A percentile compares a stretch with the other conserved stretches of the same genome.
Conservation (phyloP, 2,113 vertebrate genomes). For the Tychaedon coryphoeus region DNA sequence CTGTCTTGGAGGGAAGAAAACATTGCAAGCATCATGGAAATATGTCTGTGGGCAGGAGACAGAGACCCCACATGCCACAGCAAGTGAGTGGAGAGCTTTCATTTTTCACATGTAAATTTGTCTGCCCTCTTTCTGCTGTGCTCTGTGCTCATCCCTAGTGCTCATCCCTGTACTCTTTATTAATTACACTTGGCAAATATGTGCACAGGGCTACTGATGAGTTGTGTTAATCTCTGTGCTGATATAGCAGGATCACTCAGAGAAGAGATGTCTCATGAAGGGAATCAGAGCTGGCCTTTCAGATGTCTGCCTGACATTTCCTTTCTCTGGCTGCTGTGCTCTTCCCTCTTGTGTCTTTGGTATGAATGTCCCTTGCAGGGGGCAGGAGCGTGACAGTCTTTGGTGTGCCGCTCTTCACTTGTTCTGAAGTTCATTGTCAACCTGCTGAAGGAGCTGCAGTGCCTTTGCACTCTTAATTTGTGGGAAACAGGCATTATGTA, state of each 20-base stretch:
- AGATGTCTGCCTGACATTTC: neutral
- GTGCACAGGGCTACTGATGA: conserved; percentile 1
- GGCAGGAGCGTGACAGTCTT: conserved; percentile 41
- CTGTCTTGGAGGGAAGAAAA: neutral
- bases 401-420: conserved; percentile 2
- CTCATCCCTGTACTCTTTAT: neutral
- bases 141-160: neutral
- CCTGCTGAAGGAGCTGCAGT: neutral
- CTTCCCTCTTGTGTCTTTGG: neutral
- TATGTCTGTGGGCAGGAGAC: neutral
- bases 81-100: neutral
- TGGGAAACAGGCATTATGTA: neutral
- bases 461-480: neutral
- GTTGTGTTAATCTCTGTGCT: conserved; percentile 44
- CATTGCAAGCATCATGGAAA: neutral
- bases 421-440: neutral
- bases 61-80: neutral
- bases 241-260: neutral
- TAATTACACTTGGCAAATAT: conserved; percentile 36
- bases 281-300: neutral
- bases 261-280: neutral
- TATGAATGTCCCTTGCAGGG: neutral
- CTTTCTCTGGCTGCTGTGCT: neutral
- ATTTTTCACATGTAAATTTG: neutral
- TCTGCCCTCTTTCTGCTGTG: neutral